These are phyloP conservation scores for Nemopilema nomurai DNA, from an alignment of 30 jellyfish, hydroid and myxozoan species.

Conservation along the genomic window DNA sequence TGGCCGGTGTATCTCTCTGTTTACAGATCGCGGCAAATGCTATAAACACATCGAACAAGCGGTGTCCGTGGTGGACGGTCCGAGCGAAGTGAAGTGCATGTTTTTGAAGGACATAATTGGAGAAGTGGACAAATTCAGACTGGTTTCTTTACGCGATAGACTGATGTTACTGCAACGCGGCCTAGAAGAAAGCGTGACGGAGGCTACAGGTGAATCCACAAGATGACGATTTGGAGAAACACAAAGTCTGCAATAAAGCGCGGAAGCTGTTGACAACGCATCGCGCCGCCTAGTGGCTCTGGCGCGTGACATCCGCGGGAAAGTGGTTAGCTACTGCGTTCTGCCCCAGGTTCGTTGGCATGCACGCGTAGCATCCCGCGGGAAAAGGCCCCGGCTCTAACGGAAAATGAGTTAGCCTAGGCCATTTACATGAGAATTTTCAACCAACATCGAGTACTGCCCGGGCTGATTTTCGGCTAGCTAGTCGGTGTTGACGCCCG, in stretches of 20 bases:
- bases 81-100: slow-evolving; percentile 64
- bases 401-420: no score
- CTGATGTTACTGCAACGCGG: slow-evolving; percentile 21
- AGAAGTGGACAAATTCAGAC: slow-evolving; percentile 60
- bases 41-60: slow-evolving; percentile 25
- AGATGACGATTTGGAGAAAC: not conserved
- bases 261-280: not conserved
- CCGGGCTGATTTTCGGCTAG: no score
- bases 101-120: slow-evolving; percentile 56
- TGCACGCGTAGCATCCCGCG: no score
- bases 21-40: slow-evolving; percentile 47
- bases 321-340: no score
- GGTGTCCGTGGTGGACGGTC: slow-evolving; percentile 51
- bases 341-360: no score
- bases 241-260: not conserved
- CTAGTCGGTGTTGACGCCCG: no score
- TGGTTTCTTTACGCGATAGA: slow-evolving; percentile 21
- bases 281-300: not conserved
- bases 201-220: not conserved
- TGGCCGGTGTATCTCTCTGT: not conserved
- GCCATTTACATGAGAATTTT: no score
- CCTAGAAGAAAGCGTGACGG: not conserved
- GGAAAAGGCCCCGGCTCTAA: no score
- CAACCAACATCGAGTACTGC: no score
- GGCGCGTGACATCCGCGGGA: not conserved